phyloP scores from a whole-genome alignment of 1,140 invertebrate species.

The Drosophila tani region DNA sequence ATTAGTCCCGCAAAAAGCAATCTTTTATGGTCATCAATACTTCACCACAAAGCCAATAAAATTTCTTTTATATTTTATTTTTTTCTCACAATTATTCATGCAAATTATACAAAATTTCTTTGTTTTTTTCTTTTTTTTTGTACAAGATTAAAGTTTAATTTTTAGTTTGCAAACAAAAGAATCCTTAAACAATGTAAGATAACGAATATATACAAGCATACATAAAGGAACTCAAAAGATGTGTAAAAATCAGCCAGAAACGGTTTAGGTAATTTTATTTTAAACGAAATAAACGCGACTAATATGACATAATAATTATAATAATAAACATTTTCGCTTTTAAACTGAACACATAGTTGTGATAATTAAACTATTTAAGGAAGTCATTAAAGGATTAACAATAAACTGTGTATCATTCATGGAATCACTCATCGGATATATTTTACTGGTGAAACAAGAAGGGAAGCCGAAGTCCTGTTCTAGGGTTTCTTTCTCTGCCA shows the following conservation, averaged over 20 bases:
- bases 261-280: conserved; percentile 1
- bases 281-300: neutral
- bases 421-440: neutral
- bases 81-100: too few species aligned
- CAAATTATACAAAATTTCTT: too few species aligned
- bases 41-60: too few species aligned
- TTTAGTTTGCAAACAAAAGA: neutral
- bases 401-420: neutral
- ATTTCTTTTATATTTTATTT: too few species aligned
- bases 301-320: neutral
- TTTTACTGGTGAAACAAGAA: neutral
- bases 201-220: neutral
- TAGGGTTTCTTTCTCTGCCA: too few species aligned
- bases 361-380: conserved; percentile 18
- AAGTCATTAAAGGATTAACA: conserved; percentile 15
- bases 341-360: conserved; percentile 20
- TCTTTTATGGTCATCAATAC: too few species aligned
- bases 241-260: neutral
- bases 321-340: conserved; percentile 2
- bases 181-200: neutral
- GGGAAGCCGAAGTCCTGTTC: too few species aligned
- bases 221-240: neutral
- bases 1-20: too few species aligned
- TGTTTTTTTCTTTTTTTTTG: neutral
- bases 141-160: neutral